These are phyloP conservation scores for Chaenodraco wilsoni DNA, from an alignment of 2,797 vertebrate species.

Conservation along the genomic window DNA sequence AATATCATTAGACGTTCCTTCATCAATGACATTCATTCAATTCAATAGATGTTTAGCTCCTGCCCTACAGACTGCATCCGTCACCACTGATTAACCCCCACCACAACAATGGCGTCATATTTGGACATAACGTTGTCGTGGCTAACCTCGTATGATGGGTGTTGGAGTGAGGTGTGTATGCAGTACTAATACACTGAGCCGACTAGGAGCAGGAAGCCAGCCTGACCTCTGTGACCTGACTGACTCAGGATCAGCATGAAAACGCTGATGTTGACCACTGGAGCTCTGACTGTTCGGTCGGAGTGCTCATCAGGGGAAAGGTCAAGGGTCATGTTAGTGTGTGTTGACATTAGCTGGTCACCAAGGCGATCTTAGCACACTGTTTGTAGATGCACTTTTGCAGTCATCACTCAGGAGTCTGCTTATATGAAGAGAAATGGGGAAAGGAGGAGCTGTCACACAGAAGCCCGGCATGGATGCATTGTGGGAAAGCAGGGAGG, in stretches of 20 bases:
- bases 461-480: conserved; percentile 22
- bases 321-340: conserved; percentile 28
- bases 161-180: conserved; percentile 4
- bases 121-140: not conserved
- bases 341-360: conserved; percentile 8
- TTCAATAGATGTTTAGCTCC: too few relatives aligned
- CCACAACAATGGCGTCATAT: not conserved
- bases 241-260: conserved; percentile 42
- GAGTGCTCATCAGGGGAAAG: conserved; percentile 43
- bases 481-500: conserved; percentile 68
- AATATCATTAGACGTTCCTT: too few relatives aligned
- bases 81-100: too few relatives aligned
- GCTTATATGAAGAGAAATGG: not conserved
- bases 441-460: conserved; percentile 9
- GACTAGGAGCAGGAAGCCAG: conserved; percentile 17
- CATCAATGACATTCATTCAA: too few relatives aligned
- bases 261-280: conserved; percentile 43
- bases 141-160: not conserved
- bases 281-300: conserved; percentile 47
- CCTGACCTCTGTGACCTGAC: conserved; percentile 44
- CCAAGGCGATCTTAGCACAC: conserved; percentile 1
- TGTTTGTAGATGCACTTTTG: conserved; percentile 11
- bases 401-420: not conserved
- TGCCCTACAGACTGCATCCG: too few relatives aligned
- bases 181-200: conserved; percentile 10